Base-by-base conservation (phyloP, 2,797 vertebrate species). In the Enteromius mattozi region DNA sequence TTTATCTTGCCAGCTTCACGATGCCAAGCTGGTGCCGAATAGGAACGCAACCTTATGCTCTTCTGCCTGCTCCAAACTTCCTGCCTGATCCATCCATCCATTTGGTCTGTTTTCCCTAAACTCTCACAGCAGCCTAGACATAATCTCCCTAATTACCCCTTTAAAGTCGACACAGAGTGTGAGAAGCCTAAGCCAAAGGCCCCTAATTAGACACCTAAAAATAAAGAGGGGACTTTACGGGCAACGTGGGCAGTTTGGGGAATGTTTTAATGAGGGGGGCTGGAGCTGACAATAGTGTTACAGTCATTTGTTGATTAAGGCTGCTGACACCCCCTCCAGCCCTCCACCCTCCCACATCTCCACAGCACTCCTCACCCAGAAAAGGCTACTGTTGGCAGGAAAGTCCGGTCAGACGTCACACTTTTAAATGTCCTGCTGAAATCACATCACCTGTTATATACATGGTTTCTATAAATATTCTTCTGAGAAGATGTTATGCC, bases 211-310 rank as follows among this genome's bases (percentile, higher is more conserved):
- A 92, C 91, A 91, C 90, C 92, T 93, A 92, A 92, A 93, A 92
- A 92, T 89, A 90, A 91, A 91, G 90, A 89, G 89, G 90, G 89
- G 88, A 89, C 91, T 93, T 93, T 93, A 93, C 90, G 84, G 87
- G 87, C 88, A 88, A 89, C 87, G 83, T 88, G 89, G 87, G 90
- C 88, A 91, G 92, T 92, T 92, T 91, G 88, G 91, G 93, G 92
- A 94, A 94, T 94, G 92, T 94, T 93, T 92, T 94, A 94, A 94
- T 93, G 93, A 94, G 92, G 90, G 91, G 79, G 90, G 90, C 79
- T 85, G 85, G 85, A 87, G 90, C 90, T 89, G 90, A 92, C 91
- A 94, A 91, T 92, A 92, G 89, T 89, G 85, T 91, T 89, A 87
- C 85, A 93, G 90, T 92, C 91, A 92, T 92, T 91, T 92, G 92